These are phyloP conservation scores for Pangasius djambal DNA, from an alignment of 2,797 vertebrate genomes.

Conservation along the genomic window DNA sequence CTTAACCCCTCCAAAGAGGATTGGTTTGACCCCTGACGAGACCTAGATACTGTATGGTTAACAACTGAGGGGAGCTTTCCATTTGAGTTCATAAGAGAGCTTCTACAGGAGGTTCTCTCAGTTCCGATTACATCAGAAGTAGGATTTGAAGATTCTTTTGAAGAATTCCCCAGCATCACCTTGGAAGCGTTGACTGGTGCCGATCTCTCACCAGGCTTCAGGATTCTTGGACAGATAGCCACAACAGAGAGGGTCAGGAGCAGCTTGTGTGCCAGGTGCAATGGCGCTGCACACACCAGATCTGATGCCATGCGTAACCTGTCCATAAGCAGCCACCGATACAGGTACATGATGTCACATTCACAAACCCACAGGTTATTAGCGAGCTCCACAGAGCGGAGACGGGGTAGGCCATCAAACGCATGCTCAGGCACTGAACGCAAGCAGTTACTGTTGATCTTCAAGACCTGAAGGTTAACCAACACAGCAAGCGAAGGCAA, in stretches of 20 bases:
- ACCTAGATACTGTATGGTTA: conserved; percentile 12
- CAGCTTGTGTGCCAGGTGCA: conserved; percentile 72
- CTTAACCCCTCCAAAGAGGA: conserved; percentile 70
- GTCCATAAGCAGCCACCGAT: conserved; percentile 74
- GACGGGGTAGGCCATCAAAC: conserved; percentile 71
- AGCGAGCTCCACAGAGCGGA: conserved; percentile 71
- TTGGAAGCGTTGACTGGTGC: conserved; percentile 12
- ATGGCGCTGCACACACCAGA: conserved; percentile 72
- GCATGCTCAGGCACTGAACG: conserved; percentile 73
- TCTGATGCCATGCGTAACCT: conserved; percentile 72
- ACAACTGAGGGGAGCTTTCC: not conserved
- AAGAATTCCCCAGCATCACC: not conserved
- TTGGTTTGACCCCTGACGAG: conserved; percentile 49
- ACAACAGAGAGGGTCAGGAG: conserved; percentile 74
- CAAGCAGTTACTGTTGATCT: conserved; percentile 80
- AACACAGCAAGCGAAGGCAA: conserved; percentile 68
- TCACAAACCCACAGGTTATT: conserved; percentile 79
- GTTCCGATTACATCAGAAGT: conserved; percentile 4
- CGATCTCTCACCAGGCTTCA: conserved; percentile 61
- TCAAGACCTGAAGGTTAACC: conserved; percentile 76
- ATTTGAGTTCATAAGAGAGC: not conserved
- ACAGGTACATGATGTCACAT: conserved; percentile 79
- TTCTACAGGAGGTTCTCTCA: conserved; percentile 10
- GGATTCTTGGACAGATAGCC: conserved; percentile 72
- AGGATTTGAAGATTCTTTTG: conserved; percentile 17